phyloP scores from a whole-genome alignment of 2,888 invertebrate genomes.

The Sminthurinus aureus region DNA sequence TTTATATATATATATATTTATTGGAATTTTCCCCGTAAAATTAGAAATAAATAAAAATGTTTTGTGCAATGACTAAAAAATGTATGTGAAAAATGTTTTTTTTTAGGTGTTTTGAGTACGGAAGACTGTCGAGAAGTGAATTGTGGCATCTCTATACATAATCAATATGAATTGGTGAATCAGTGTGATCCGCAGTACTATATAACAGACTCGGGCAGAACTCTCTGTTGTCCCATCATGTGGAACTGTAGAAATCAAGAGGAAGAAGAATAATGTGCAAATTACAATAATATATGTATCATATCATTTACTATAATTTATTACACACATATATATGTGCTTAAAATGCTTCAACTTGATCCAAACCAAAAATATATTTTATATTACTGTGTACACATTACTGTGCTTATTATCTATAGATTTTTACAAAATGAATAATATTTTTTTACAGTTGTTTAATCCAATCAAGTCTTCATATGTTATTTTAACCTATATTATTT shows the following conservation, averaged over 20 bases:
- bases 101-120: background rate
- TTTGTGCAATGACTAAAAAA: background rate
- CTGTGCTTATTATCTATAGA: too few relatives aligned
- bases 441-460: too few relatives aligned
- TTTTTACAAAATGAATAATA: too few relatives aligned
- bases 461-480: too few relatives aligned
- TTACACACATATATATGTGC: too few relatives aligned
- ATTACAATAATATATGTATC: too few relatives aligned
- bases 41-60: background rate
- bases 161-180: conserved; percentile 49
- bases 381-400: background rate
- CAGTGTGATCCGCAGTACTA: conserved; percentile 53
- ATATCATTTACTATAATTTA: too few relatives aligned
- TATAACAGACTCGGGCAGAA: conserved; percentile 47
- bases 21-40: too few relatives aligned
- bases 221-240: conserved; percentile 56
- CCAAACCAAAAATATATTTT: background rate
- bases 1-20: too few relatives aligned
- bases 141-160: conserved; percentile 51
- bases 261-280: background rate
- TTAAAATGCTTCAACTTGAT: too few relatives aligned
- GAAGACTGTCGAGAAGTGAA: conserved; percentile 46
- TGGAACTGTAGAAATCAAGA: conserved; percentile 45
- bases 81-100: background rate
- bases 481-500: too few relatives aligned